These are phyloP conservation scores for Patella pellucida DNA, from an alignment of 2,888 invertebrate genomes.

Conservation along the genomic window DNA sequence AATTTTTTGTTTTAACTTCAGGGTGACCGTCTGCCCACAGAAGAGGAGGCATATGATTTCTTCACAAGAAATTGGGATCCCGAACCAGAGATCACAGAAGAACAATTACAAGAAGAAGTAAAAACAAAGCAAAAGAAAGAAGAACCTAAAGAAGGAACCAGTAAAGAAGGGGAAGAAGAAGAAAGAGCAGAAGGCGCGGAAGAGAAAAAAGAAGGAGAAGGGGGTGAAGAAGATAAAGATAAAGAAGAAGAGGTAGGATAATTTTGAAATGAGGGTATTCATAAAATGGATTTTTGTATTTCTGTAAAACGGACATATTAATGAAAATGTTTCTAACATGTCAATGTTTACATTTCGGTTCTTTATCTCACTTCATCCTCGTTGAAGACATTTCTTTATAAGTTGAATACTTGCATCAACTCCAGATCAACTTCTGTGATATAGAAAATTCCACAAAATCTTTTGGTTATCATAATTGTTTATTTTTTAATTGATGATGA, in stretches of 20 bases:
- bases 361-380: too few relatives aligned
- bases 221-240: conserved; percentile 33
- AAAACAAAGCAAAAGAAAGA: conserved; percentile 37
- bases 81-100: conserved; percentile 47
- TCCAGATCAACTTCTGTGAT: too few relatives aligned
- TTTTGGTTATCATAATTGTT: too few relatives aligned
- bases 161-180: conserved; percentile 38
- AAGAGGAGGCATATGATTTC: conserved; percentile 71
- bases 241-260: conserved; percentile 23
- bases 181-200: conserved; percentile 42
- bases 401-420: too few relatives aligned
- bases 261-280: too few relatives aligned
- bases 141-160: conserved; percentile 39
- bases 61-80: conserved; percentile 71
- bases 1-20: conserved; percentile 18
- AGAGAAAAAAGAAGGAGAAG: conserved; percentile 40
- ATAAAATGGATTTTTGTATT: too few relatives aligned
- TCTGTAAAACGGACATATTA: too few relatives aligned
- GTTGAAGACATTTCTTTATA: too few relatives aligned
- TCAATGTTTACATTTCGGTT: too few relatives aligned
- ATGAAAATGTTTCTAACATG: too few relatives aligned
- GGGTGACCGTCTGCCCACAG: conserved; percentile 56
- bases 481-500: too few relatives aligned
- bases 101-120: conserved; percentile 42
- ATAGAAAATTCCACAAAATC: too few relatives aligned